Base-by-base conservation (phyloP, 92 coral and sea anemone species). In the Plumapathes pennacea region DNA sequence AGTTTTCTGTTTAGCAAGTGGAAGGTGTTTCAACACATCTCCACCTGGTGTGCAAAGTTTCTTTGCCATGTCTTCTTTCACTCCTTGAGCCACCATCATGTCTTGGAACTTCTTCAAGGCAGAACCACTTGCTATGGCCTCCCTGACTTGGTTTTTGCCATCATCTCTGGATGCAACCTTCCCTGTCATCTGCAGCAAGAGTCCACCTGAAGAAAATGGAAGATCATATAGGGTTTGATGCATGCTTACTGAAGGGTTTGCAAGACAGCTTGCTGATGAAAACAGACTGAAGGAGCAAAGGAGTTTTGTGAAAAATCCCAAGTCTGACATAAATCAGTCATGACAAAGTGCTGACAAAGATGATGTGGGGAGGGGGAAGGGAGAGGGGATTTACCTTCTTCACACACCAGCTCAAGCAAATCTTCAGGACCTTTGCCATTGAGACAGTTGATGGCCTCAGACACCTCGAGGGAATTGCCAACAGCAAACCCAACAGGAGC, bases 381-480 rank as follows among this genome's bases (percentile, higher is more conserved):
- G n/a, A n/a, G n/a, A n/a, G n/a, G n/a, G n/a, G n/a, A n/a, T n/a
- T 34, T 64, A 85, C 98, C 98, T 80, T 84, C 75, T 10, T 71
- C 64, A 25, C 94, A 84, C 47, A 92, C 86, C 32, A 92, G 80
- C 48, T 92, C 98, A 38, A 68, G 87, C 56, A 92, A 65, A 62
- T 92, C 98, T 32, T 82, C 74, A 22, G 98, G 96, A 2, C 96
- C 98, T 28, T 84, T 55, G 14, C 96, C 98, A 68, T 82, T 77
- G 26, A 92, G 57, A 64, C 98, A 92, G 64, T 82, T 52, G 26
- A 92, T 69, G 1, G 98, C 82, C 46, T 92, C 98, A 37, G 83
- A 90, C 23, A 92, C 98, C 34, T 92, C 98, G 14, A 92, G 77
- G 3, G 96, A 81, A 69, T 92, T 92, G 12, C 98, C 98, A 0